These are phyloP conservation scores for Xylocampa areola DNA, from an alignment of 2,888 invertebrate genomes.

Conservation along the genomic window DNA sequence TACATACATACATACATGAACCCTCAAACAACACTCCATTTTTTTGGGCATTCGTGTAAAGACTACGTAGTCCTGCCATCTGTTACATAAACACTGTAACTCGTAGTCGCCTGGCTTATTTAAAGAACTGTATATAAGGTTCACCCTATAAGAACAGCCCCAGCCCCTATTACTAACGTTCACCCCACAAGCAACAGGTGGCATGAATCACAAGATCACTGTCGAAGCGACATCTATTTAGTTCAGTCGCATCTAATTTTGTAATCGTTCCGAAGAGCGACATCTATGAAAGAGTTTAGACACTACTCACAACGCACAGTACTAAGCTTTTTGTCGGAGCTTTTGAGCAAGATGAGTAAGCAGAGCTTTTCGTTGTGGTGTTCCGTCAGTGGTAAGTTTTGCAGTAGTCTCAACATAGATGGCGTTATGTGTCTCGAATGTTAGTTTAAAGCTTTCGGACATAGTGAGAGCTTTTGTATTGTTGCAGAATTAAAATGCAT, in stretches of 20 bases:
- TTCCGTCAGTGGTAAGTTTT: background rate
- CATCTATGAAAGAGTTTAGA: conserved; percentile 30
- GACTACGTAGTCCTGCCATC: conserved; percentile 17
- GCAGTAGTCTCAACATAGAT: conserved; percentile 25
- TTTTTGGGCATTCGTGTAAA: no score
- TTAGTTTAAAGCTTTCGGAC: background rate
- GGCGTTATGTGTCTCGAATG: conserved; percentile 28
- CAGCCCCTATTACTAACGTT: background rate
- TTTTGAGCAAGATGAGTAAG: conserved; percentile 8
- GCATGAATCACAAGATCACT: conserved; percentile 7
- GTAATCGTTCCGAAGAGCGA: conserved; percentile 3
- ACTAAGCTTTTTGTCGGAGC: conserved; percentile 16
- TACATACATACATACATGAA: no score
- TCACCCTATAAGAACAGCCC: background rate
- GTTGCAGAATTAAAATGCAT: no score
- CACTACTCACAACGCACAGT: background rate
- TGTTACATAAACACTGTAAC: background rate
- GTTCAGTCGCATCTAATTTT: background rate
- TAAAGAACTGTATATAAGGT: background rate
- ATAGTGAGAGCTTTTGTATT: no score
- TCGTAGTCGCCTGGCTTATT: background rate
- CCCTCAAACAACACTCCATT: no score
- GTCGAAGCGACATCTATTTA: conserved; percentile 21
- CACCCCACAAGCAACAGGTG: conserved; percentile 6
- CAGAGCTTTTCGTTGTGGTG: conserved; percentile 2